A percentile compares a stretch with the other conserved stretches of the same genome.
Conservation (phyloP, 2,797 vertebrate genomes). For the Valencia hispanica region DNA sequence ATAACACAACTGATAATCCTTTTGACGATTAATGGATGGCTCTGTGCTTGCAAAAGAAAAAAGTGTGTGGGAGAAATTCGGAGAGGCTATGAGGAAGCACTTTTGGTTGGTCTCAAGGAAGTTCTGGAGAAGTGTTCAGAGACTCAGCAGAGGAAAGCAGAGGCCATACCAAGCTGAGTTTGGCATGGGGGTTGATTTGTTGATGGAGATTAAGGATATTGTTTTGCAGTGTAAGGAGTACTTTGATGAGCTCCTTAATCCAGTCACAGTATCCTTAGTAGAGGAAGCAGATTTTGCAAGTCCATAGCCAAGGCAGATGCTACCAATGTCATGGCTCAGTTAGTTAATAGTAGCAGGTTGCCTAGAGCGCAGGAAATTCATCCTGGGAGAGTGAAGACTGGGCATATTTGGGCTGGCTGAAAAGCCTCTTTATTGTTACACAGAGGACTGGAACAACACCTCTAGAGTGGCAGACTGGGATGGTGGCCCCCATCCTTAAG, state of each 20-base stretch:
- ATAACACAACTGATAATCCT: neutral
- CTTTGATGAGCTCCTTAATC: neutral
- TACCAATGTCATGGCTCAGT: no score
- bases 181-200: neutral
- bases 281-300: neutral
- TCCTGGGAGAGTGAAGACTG: neutral
- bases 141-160: neutral
- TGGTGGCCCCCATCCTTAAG: no score
- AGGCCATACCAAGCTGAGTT: neutral
- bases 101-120: neutral
- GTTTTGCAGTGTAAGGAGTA: neutral
- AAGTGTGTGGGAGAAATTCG: neutral
- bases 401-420: neutral
- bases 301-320: no score
- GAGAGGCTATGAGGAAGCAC: neutral
- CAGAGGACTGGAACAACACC: neutral
- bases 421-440: neutral
- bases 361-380: neutral
- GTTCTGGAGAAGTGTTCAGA: neutral
- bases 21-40: neutral
- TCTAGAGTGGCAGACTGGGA: no score
- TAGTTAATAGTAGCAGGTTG: neutral
- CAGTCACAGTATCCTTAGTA: neutral
- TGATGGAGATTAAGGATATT: neutral
- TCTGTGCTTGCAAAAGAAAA: neutral